Evolutionary conservation across 2,113 vertebrate genomes (phyloP), one percentile per base, ranked within the genome.

Genomic region (Nasalis larvatus): DNA sequence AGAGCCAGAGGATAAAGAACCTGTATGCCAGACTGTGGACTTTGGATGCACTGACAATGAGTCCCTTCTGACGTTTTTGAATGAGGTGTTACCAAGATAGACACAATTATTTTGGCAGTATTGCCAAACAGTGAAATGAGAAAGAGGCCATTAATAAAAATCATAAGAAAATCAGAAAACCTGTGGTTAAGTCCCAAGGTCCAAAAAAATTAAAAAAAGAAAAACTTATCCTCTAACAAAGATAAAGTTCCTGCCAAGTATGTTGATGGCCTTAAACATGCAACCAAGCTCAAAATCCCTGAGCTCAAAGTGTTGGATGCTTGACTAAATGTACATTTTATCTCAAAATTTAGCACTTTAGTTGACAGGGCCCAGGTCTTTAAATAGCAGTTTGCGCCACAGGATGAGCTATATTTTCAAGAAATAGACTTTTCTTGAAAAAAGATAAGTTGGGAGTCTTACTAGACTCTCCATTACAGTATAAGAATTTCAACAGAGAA

Each of bases 401-500:
- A 89, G 82, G 35, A 95, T 47, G 71, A 97, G n/a, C 18, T 93
- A 25, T 56, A 97, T 91, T 96, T 92, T 23, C 47, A 95, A 96
- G 87, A 97, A 96, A 96, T 58, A 83, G 8, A 92, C 16, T 95
- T 96, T 93, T 89, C 13, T 93, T 68, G 30, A 93, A 66, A 97
- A 98, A 95, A 96, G 81, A 92, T 91, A 98, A 96, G 77, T 93
- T 97, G 40, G 37, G 71, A 98, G 37, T 97, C 86, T 95, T 71
- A 95, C 32, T 42, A 84, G 96, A 96, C 97, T 95, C 84, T 98
- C 94, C 68, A 97, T 98, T 98, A 98, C 40, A 97, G 98, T 97
- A 96, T 98, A 98, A 98, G 96, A 98, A 98, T 98, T 98, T 98
- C 92, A 95, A 96, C 89, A 97, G 97, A 98, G 98, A 98, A 98